Percentiles rank a stretch among this genome's conserved stretches.
These are phyloP conservation scores for Serripes groenlandicus DNA, from an alignment of 2,888 invertebrate species.

Conservation along the genomic window DNA sequence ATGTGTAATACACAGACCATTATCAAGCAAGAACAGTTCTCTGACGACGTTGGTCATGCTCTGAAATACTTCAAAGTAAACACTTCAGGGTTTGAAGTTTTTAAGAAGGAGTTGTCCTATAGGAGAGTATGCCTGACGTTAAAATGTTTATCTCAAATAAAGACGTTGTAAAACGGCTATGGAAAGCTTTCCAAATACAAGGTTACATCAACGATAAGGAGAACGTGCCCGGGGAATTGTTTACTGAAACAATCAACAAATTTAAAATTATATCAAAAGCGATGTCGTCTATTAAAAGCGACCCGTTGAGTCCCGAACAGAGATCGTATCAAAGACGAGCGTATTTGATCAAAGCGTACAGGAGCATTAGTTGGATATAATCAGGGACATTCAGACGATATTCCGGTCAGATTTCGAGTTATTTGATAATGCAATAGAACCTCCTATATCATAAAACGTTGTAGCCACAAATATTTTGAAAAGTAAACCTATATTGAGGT, in stretches of 20 bases:
- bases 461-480: too few species aligned
- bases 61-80: conserved; percentile 41
- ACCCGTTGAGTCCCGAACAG: conserved; percentile 32
- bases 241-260: conserved; percentile 3
- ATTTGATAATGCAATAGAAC: conserved; percentile 46
- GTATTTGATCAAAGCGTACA: conserved; percentile 47
- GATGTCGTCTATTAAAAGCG: conserved; percentile 27
- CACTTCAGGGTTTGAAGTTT: conserved; percentile 8
- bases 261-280: conserved; percentile 24
- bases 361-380: conserved; percentile 32
- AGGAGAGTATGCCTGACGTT: conserved; percentile 24
- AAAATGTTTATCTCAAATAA: conserved; percentile 28
- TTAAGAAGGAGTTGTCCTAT: conserved; percentile 37
- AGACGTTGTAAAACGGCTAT: conserved; percentile 34
- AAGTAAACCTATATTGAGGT: too few species aligned
- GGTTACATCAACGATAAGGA: conserved; percentile 52
- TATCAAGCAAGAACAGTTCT: conserved; percentile 60
- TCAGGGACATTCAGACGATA: conserved; percentile 43
- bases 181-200: conserved; percentile 66
- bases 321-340: conserved; percentile 39
- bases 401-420: conserved; percentile 53
- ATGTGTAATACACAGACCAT: conserved; percentile 47
- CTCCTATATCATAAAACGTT: too few species aligned
- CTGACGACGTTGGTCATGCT: conserved; percentile 47
- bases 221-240: conserved; percentile 12